Conservation (phyloP, 2,797 vertebrate genomes). For the Fundulus diaphanus region DNA sequence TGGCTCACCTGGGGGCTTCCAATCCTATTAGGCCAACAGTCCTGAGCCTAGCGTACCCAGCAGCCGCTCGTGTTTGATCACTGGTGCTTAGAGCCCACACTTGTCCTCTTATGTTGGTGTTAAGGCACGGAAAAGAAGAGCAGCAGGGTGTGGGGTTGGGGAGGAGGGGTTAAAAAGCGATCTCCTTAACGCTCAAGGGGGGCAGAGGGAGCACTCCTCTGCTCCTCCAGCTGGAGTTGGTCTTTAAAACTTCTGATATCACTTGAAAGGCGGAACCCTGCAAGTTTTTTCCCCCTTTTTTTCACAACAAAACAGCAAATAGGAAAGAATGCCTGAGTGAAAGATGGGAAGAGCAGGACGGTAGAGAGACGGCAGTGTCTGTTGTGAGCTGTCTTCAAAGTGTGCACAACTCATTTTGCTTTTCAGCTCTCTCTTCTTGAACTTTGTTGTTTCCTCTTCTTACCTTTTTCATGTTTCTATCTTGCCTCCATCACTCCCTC, state of each 20-base stretch:
- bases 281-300: slow-evolving; percentile 52
- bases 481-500: slow-evolving; percentile 24
- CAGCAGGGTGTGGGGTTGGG: slow-evolving; percentile 64
- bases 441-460: slow-evolving; percentile 28
- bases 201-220: slow-evolving; percentile 71
- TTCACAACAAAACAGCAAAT: slow-evolving; percentile 37
- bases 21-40: slow-evolving; percentile 86
- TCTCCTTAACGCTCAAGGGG: slow-evolving; percentile 83
- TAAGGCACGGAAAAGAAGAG: slow-evolving; percentile 73
- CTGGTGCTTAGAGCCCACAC: slow-evolving; percentile 82
- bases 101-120: slow-evolving; percentile 82
- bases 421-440: neutral
- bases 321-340: slow-evolving; percentile 17
- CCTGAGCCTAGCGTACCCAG: slow-evolving; percentile 78
- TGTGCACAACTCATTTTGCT: slow-evolving; percentile 11
- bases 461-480: slow-evolving; percentile 11
- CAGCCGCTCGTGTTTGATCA: slow-evolving; percentile 83
- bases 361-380: slow-evolving; percentile 5
- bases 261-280: slow-evolving; percentile 72
- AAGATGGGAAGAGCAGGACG: slow-evolving; percentile 17
- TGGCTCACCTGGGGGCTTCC: slow-evolving; percentile 85
- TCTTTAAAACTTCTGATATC: slow-evolving; percentile 75
- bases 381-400: slow-evolving; percentile 7
- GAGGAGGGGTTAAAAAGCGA: slow-evolving; percentile 76
- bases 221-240: slow-evolving; percentile 59